phyloP scores from a whole-genome alignment of 2,797 vertebrate species.

The Dendrocincla fuliginosa region DNA sequence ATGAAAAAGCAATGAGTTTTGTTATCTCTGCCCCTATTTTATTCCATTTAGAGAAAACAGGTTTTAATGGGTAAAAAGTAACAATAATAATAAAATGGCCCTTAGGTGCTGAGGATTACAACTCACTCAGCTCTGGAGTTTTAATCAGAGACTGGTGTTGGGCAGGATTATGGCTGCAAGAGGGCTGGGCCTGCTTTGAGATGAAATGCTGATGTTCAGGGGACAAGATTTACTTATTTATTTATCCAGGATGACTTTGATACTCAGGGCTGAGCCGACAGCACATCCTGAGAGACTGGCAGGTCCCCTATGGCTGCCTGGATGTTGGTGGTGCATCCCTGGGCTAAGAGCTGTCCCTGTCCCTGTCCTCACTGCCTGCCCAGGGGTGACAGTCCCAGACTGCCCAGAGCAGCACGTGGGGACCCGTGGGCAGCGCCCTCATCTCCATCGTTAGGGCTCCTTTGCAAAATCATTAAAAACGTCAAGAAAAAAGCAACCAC shows the following conservation, averaged over 20 bases:
- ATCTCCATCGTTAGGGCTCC: neutral
- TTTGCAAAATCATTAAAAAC: neutral
- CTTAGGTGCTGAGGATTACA: neutral
- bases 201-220: neutral
- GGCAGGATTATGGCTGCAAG: neutral
- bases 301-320: neutral
- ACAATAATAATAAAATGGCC: neutral
- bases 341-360: neutral
- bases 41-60: constrained; percentile 8
- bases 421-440: neutral
- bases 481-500: neutral
- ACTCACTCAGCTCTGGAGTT: neutral
- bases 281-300: neutral
- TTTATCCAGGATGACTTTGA: neutral
- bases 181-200: neutral
- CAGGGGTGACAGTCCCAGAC: neutral
- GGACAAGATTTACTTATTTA: neutral
- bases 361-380: neutral
- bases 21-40: constrained; percentile 7
- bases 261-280: neutral
- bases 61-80: neutral
- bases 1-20: constrained; percentile 1
- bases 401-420: neutral
- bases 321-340: neutral
- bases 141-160: constrained; percentile 23